Evolutionary conservation across 2,888 invertebrate genomes (phyloP), one percentile per base, ranked within the genome.

Genomic region (Microctonus hyperodae): DNA sequence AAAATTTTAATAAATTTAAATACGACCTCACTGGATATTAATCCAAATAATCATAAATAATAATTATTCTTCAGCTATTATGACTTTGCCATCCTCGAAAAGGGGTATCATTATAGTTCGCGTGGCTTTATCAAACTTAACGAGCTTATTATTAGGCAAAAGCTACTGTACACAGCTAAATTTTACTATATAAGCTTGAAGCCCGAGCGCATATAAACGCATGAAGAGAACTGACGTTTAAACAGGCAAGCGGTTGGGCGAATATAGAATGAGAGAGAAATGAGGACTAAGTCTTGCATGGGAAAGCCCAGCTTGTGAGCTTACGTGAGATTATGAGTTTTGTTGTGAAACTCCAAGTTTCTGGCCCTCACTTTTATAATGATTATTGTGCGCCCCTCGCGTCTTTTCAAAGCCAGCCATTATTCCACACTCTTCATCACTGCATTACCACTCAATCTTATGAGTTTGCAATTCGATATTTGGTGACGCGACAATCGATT

Each of bases 281-380:
- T 61, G 22, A 50, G 37, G 56, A 37, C 51, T 58, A 64, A 66
- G 65, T 68, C 71, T 73, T 69, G 74, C 81, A 82, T 82, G 82
- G 80, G 82, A 82, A 82, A 81, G 79, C 76, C 77, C 80, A 76
- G 79, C 78, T 77, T 81, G 82, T 78, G 75, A 77, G 80, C 81
- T 81, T 71, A 73, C 78, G 73, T 76, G 70, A 82, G 82, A 82
- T 82, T 82, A 81, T 77, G 81, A 82, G 79, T 81, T 81, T 81
- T 81, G 82, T 82, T 79, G 72, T 72, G 75, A 76, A 82, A 81
- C 78, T 78, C 75, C 76, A 72, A 74, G 74, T 72, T 70, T 67
- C 66, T 53, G 63, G 70, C 71, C 71, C 70, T 76, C 77, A 78
- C 78, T 79, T 81, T 81, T 78, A 74, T 78, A 80, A 79, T 78